Evolutionary conservation across 2,113 vertebrate species (phyloP), one percentile per base, ranked within the genome.

Genomic region (Rallus limicola): DNA sequence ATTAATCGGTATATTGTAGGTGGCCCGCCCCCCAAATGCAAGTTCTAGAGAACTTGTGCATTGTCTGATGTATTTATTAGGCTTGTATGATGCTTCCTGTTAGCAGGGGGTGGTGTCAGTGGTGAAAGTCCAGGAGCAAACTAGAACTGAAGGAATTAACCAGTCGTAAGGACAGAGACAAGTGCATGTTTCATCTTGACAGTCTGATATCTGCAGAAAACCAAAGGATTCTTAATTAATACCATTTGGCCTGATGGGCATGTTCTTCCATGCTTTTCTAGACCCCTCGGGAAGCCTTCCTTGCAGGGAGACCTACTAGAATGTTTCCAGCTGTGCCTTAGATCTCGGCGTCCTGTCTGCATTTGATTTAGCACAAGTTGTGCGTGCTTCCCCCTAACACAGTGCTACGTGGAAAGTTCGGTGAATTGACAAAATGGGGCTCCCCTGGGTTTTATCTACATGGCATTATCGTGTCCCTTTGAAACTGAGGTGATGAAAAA

Each of bases 251-350:
- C n/a, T 38, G 42, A 10, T 12, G 52, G 82, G 50, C 50, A 31
- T 68, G 60, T 84, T 93, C 74, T 88, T 83, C 64, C 36, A 9
- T 69, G 72, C 52, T 90, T 64, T 79, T 40, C 72, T 53, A 65
- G 77, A 63, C 44, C 33, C 44, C 28, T 46, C 1, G 31, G 76
- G 53, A 86, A 69, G 40, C 33, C 20, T 78, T 67, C 44, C 52
- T 36, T 80, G 25, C 46, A 80, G 40, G 29, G 69, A 28, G 25
- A 10, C 28, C 71, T 46, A 4, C 10, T n/a, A 34, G 80, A 87
- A 85, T 90, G 77, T 93, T 96, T 86, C 80, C 70, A 84, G 50
- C 86, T 65, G 95, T 95, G 90, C 96, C 96, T 96, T 96, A 88
- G 65, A 21, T 84, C 62, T 76, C 40, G 58, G 53, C 24, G 5